Evolutionary conservation across 2,113 vertebrate species (phyloP), one percentile per base, ranked within the genome.

Genomic region (Tinamus guttatus): DNA sequence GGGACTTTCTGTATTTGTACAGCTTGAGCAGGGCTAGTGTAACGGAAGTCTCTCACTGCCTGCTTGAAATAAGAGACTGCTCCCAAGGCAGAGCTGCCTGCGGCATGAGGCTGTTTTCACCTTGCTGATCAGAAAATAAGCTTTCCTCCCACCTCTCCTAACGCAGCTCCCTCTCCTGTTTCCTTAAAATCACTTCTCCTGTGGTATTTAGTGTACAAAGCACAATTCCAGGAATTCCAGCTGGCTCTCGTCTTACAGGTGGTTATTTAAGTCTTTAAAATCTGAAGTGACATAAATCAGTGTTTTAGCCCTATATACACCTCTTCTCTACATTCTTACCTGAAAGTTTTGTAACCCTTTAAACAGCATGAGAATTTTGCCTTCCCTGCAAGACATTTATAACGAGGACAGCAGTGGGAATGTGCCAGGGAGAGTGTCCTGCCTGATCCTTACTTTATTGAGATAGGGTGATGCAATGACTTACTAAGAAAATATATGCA

Each of bases 1-100:
- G 75, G 86, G 81, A 93, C 95, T 92, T 93, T 88, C 85, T 71
- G 21, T 91, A 84, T 96, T 95, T 94, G 90, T 49, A 81, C 69
- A 92, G 93, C 85, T 40, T 81, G 85, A 75, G 30, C 56, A 86
- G 47, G 4, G 32, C n/a, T 81, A 81, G 88, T 30, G 24, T 28
- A 95, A 68, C 1, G 0, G 5, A 86, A 94, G 25, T 59, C 73
- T 86, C 62, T 45, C 47, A 67, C 19, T 21, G 65, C 0, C 56
- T 34, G 56, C 28, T 30, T 93, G 73, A 86, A 92, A 51, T 45
- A 63, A 81, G 64, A 90, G 69, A 80, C 75, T 75, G 22, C 11
- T 89, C 85, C 56, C 43, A 76, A 85, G 45, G 68, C 45, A 59
- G 80, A 70, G 34, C 0, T 64, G 34, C 84, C 30, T 24, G 14